Base-by-base conservation (phyloP, 1,140 invertebrate species). In the Stenopsyche tienmushanensis region DNA sequence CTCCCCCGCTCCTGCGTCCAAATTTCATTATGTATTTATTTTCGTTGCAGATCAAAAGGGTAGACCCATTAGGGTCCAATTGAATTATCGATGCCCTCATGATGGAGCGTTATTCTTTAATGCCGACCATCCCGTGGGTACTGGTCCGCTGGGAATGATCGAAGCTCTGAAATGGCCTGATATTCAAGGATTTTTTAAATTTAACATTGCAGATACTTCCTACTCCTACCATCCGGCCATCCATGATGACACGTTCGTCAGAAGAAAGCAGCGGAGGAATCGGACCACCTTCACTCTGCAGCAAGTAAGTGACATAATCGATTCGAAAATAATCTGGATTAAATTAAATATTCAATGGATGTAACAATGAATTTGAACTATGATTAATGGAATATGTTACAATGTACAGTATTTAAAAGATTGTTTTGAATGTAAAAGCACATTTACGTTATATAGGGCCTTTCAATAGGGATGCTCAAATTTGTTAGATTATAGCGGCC, bases 281-380 rank as follows among this genome's bases (percentile, higher is more conserved):
- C 82, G 96, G 69, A 99, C 96, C 13, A 99, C 96, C 8, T 98
- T 99, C 80, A 98, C 95, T 3, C 78, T 97, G 60, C 95, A 97
- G 81, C 94, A 95, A 88, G 92, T 94, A 83, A 77, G 64, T 45
- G n/a, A 23, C 7, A 20, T 59, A 2, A 21, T 23, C 23, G 3
- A 21, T 18, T 50, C 3, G 3, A 50, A 20, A 52, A 52, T 5
- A 29, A 29, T 34, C 15, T 26, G 2, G 2, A 34, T n/a, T n/a
- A n/a, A n/a, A n/a, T n/a, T 39, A 7, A 39, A 39, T 39, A 8
- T 39, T 39, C 7, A 49, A 49, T 7, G 17, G 8, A n/a, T n/a
- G n/a, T n/a, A n/a, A n/a, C n/a, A n/a, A n/a, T n/a, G n/a, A n/a
- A n/a, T n/a, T n/a, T n/a, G n/a, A n/a, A n/a, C n/a, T n/a, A n/a